Base-by-base conservation (phyloP, 2,797 vertebrate genomes). In the Scomberomorus guttatus region DNA sequence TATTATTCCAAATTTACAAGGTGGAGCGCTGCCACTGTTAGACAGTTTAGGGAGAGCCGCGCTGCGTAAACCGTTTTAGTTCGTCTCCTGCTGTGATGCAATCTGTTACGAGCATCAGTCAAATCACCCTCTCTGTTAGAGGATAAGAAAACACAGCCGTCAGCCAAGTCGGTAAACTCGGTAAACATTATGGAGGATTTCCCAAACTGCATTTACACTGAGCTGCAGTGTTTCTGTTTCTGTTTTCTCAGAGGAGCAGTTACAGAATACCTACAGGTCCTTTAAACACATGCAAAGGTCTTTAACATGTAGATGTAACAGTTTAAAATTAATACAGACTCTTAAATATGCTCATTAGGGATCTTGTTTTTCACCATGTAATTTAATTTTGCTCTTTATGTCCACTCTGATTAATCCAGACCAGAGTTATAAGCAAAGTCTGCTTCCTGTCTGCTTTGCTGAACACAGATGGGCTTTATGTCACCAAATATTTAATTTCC, bases 31-130 rank as follows among this genome's bases (percentile, higher is more conserved):
- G 88, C 90, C 90, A 92, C 90, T 58, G 87, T 88, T 80, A 81
- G 86, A 89, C 80, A 81, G 90, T 92, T 92, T 90, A 90, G 88
- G 87, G 83, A 90, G 83, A 87, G 87, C 86, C 80, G 75, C 75
- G 82, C 87, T 86, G 90, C 84, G 82, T 83, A 78, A 85, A 87
- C 52, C 80, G 78, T 80, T 88, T 91, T 72, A 86, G 88, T 75
- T 75, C 55, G 71, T 54, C 89, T 81, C 91, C 89, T 74, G 89
- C 91, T 91, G 91, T 75, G 91, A 89, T 83, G 85, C 91, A 92
- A 91, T 92, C 91, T 92, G 91, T 81, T 90, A 48, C 75, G 70
- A 91, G 91, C 88, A 85, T 90, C 90, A 87, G 85, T 91, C 85
- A 83, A 83, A 88, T 89, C 88, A 84, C 78, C 85, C 88, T 82